Evolutionary conservation across 1,140 invertebrate species (phyloP), one percentile per base, ranked within the genome.

Genomic region (Eupristina koningsbergeri): DNA sequence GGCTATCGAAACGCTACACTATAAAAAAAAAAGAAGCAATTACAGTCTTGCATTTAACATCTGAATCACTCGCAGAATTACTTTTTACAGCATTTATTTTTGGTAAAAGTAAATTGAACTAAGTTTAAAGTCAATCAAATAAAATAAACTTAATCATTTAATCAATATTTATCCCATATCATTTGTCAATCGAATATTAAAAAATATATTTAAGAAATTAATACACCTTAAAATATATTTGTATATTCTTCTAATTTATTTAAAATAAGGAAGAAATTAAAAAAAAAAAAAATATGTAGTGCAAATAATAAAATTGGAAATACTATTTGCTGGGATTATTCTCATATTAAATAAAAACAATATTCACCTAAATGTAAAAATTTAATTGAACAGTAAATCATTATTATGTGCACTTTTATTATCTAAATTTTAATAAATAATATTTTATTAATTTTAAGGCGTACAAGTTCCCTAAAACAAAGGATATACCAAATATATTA

Each of bases 41-140:
- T 82, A 82, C 58, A 77, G 31, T 77, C 73, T 76, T 76, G 13
- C 58, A 77, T 77, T 77, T 26, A 53, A 58, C 45, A 76, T 29
- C 45, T 77, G 47, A 69, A 36, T 39, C 81, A 77, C 26, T n/a
- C 81, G 22, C 31, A 83, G 34, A 29, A 53, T 83, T 63, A 69
- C 61, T 67, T 83, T 83, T 83, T 77, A 82, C 80, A 82, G 80
- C n/a, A 82, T 47, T 31, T 47, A 76, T 76, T 69, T 69, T 31
- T 75, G 53, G 36, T 82, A 50, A 82, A 75, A 50, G 76, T 79
- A 67, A 79, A 79, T 79, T 79, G n/a, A 17, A 79, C 67, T 26
- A 75, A 76, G 74, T 64, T 64, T n/a, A 76, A 63, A n/a, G 36
- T 64, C 41, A 79, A 41, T 71, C 61, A 58, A 61, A 15, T 81